Conservation (phyloP, 1,140 invertebrate genomes). For the Cotesia glomerata region DNA sequence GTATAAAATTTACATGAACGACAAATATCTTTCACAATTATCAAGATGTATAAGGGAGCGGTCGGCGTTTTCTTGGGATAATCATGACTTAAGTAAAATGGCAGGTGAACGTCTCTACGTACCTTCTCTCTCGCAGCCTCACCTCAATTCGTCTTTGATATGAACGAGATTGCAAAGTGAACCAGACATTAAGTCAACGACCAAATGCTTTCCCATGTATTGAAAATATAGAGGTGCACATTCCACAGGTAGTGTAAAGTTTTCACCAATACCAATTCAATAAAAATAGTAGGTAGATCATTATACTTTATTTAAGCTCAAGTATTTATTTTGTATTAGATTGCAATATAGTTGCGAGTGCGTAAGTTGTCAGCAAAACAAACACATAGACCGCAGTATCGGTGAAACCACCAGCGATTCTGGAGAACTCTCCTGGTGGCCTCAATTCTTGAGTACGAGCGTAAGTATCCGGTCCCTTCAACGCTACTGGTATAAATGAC, state of each 20-base stretch:
- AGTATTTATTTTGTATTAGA: too few relatives aligned
- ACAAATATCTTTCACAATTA: conserved; percentile 17
- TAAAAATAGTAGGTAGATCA: neutral
- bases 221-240: neutral
- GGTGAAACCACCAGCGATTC: neutral
- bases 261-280: neutral
- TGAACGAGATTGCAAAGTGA: conserved; percentile 9
- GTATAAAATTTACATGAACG: neutral
- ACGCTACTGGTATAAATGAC: neutral
- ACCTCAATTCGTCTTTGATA: conserved; percentile 12
- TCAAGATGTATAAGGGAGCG: conserved; percentile 1
- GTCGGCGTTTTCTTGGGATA: conserved; percentile 12
- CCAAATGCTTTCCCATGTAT: conserved; percentile 2
- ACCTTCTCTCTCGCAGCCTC: conserved; percentile 7
- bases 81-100: conserved; percentile 18
- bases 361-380: neutral
- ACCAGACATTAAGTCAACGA: neutral
- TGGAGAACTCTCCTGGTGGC: conserved; percentile 2
- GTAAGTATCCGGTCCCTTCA: conserved; percentile 8
- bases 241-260: neutral
- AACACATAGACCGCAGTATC: neutral
- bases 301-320: too few relatives aligned
- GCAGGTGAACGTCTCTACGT: conserved; percentile 16
- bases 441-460: neutral
- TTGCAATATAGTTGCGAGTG: neutral